Conservation (phyloP, 2,797 vertebrate genomes). For the Pipistrellus pipistrellus region DNA sequence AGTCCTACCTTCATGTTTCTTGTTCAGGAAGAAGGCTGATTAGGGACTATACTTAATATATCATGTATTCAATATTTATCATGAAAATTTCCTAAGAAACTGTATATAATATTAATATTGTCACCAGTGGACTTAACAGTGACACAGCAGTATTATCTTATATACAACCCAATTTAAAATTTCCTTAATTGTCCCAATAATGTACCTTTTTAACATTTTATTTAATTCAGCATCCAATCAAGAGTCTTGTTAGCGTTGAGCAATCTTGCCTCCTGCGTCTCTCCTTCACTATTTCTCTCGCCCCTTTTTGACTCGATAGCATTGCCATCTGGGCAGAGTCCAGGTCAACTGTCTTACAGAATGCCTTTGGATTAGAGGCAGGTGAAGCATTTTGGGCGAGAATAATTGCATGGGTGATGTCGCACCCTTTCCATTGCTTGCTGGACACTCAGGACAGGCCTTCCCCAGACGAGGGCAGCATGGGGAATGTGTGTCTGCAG, state of each 20-base stretch:
- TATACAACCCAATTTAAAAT: neutral
- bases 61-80: neutral
- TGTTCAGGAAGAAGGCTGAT: neutral
- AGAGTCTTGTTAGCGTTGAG: neutral
- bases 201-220: neutral
- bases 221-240: neutral
- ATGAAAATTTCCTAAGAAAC: neutral
- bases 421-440: neutral
- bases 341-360: neutral
- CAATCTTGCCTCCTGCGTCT: neutral
- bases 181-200: neutral
- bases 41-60: neutral
- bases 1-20: neutral
- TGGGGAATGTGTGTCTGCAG: neutral
- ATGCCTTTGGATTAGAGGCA: neutral
- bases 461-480: neutral
- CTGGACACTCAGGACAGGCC: neutral
- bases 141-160: neutral
- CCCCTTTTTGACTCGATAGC: neutral
- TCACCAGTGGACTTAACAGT: neutral
- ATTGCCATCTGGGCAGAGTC: neutral
- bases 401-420: neutral
- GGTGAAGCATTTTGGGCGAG: neutral
- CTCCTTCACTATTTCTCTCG: neutral
- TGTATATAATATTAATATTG: neutral